These are phyloP conservation scores for Atherinosoma microstoma DNA, from an alignment of 2,797 vertebrate species.

Conservation along the genomic window DNA sequence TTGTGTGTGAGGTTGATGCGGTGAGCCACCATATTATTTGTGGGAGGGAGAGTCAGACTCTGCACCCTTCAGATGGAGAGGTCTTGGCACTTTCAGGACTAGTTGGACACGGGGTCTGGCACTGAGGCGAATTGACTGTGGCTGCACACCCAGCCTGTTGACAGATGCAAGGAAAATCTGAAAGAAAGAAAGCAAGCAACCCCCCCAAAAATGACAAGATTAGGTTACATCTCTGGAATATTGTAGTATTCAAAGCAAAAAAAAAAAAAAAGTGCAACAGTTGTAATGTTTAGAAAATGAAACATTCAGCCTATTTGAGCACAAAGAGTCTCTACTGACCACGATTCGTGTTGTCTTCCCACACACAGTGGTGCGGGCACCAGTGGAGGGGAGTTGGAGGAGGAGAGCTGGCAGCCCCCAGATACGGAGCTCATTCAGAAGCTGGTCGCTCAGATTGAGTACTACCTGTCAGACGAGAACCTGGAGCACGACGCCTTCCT, in stretches of 20 bases:
- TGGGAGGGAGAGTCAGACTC: conserved; percentile 69
- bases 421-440: conserved; percentile 91
- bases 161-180: conserved; percentile 26
- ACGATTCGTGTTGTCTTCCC: conserved; percentile 51
- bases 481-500: conserved; percentile 97
- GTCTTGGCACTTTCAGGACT: conserved; percentile 54
- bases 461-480: conserved; percentile 97
- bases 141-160: conserved; percentile 42
- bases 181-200: no score
- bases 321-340: conserved; percentile 32
- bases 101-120: conserved; percentile 57
- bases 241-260: conserved; percentile 43
- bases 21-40: conserved; percentile 64
- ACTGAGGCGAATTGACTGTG: conserved; percentile 38
- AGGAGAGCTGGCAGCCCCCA: conserved; percentile 93
- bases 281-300: conserved; percentile 32
- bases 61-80: conserved; percentile 72
- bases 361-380: conserved; percentile 83
- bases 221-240: conserved; percentile 16
- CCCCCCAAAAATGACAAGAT: no score
- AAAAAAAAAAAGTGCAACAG: conserved; percentile 36
- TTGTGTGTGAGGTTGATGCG: conserved; percentile 27
- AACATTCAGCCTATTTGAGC: conserved; percentile 14
- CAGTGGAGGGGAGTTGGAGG: conserved; percentile 92
- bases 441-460: conserved; percentile 93